Evolutionary conservation across 2,888 invertebrate species (phyloP).

Genomic region (Labia minor): DNA sequence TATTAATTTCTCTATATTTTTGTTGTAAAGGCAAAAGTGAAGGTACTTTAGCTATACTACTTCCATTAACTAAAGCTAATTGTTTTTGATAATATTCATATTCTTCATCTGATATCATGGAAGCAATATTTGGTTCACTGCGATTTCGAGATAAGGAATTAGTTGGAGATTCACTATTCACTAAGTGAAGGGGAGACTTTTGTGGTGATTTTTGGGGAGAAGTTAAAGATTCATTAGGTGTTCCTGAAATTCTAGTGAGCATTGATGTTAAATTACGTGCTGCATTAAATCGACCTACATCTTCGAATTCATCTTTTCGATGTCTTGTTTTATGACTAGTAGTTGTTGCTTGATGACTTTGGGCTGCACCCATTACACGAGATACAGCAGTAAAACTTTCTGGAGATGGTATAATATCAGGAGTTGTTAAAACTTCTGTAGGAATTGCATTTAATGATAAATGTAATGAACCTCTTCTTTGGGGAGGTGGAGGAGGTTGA

Average conservation of each 20-base stretch:
- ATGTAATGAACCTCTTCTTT: neutral
- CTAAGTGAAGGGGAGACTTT: slow-evolving; percentile 16
- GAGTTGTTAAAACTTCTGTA: slow-evolving; percentile 1
- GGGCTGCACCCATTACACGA: slow-evolving; percentile 65
- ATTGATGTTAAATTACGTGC: slow-evolving; percentile 26
- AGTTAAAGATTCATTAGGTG: slow-evolving; percentile 16
- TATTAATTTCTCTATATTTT: neutral
- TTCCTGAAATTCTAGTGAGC: slow-evolving; percentile 23
- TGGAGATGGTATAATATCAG: slow-evolving; percentile 33
- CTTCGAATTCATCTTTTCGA: slow-evolving; percentile 29
- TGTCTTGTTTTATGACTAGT: slow-evolving; percentile 28
- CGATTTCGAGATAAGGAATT: slow-evolving; percentile 18
- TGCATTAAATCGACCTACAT: slow-evolving; percentile 24
- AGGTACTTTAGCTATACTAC: neutral
- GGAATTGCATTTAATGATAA: neutral
- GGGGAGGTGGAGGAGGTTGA: neutral
- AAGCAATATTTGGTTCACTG: slow-evolving; percentile 23
- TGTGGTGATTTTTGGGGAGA: slow-evolving; percentile 9
- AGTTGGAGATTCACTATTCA: slow-evolving; percentile 14
- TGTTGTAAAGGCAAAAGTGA: slow-evolving; percentile 14
- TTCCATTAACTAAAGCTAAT: slow-evolving; percentile 13
- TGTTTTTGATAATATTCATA: slow-evolving; percentile 19
- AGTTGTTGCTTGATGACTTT: slow-evolving; percentile 60
- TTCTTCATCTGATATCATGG: slow-evolving; percentile 23
- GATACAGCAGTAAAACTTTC: slow-evolving; percentile 51